Evolutionary conservation across 2,797 vertebrate species (phyloP).

Genomic region (Amazona finschi): DNA sequence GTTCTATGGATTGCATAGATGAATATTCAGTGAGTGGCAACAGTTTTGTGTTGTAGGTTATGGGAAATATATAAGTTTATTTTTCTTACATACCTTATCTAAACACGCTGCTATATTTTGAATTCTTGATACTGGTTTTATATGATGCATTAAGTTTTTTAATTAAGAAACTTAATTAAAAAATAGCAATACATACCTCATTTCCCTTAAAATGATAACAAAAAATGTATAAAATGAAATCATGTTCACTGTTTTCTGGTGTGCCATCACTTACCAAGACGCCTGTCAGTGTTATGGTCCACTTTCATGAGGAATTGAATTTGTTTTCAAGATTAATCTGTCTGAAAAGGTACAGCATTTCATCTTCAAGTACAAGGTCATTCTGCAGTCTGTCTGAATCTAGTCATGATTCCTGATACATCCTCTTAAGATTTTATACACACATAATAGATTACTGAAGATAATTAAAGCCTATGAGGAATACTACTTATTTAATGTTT

Average conservation of each 20-base stretch:
- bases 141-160: background rate
- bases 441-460: background rate
- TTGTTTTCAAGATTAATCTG: background rate
- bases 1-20: background rate
- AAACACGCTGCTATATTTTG: background rate
- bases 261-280: background rate
- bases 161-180: background rate
- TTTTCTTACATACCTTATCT: background rate
- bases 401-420: background rate
- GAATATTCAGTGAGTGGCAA: background rate
- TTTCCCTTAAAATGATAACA: background rate
- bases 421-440: background rate
- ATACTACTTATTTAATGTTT: background rate
- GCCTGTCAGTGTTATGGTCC: background rate
- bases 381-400: background rate
- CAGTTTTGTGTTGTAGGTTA: background rate
- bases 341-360: background rate
- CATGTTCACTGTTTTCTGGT: background rate
- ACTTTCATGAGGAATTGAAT: background rate
- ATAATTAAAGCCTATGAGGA: background rate
- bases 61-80: background rate
- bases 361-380: background rate
- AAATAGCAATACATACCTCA: background rate
- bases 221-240: background rate
- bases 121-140: background rate